Base-by-base conservation (phyloP, 2,888 invertebrate genomes). In the Copidosoma aretas region DNA sequence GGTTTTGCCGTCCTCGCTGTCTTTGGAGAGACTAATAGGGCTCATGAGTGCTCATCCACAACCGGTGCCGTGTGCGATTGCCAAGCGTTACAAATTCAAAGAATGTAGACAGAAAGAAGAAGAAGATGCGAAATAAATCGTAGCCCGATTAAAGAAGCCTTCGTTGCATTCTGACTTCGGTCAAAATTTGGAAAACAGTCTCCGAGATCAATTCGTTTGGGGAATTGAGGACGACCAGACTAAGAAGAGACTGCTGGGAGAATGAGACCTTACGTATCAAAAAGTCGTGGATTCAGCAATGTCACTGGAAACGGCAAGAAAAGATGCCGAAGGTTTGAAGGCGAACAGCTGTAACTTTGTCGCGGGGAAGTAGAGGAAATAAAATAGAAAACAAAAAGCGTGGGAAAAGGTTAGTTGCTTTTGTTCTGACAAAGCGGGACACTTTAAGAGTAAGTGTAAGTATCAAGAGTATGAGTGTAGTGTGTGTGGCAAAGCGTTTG, bases 11-110 rank as follows among this genome's bases (percentile, higher is more conserved):
- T 1, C n/a, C n/a, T n/a, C n/a, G n/a, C n/a, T n/a, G n/a, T n/a
- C n/a, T n/a, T n/a, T n/a, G n/a, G n/a, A n/a, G n/a, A n/a, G n/a
- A n/a, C n/a, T n/a, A n/a, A n/a, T n/a, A n/a, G 25, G 59, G 12
- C 54, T 73, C 1, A 71, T 76, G 65, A 68, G 57, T 4, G 60
- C 73, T 15, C 70, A 76, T 56, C 54, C 73, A 0, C 63, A 76
- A 46, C 74, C 72, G 1, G 68, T 56, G 53, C 71, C 71, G 10
- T 72, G 49, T 59, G 51, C 67, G 3, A 73, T 74, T 25, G 64
- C 69, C 1, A 71, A 73, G 24, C 52, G 74, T 0, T 73, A 70
- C 12, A 72, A 68, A 10, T 75, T 74, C 32, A 71, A 73, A 39
- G 67, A 73, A 17, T 71, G 67, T 15, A 57, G 59, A n/a, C 73